These are phyloP conservation scores for Daubentonia madagascariensis DNA, from an alignment of 2,113 vertebrate genomes.

Conservation along the genomic window DNA sequence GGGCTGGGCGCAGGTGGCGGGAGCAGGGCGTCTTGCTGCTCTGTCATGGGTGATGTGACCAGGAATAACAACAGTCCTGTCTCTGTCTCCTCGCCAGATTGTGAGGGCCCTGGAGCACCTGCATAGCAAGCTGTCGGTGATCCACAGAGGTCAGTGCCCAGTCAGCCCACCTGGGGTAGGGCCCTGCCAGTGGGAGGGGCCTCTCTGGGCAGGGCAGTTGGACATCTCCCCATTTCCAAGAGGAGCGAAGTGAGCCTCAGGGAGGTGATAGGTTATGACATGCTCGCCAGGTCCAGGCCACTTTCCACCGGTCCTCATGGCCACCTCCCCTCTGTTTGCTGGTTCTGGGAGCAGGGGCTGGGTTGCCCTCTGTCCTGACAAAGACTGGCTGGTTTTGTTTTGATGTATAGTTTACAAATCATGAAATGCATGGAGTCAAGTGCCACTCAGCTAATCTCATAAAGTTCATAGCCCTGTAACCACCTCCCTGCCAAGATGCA, in stretches of 20 bases:
- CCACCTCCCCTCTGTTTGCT: not conserved
- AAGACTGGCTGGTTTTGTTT: not conserved
- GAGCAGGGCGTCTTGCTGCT: not conserved
- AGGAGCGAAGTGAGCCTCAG: not conserved
- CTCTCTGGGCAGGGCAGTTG: not conserved
- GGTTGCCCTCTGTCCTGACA: not conserved
- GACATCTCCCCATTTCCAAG: not conserved
- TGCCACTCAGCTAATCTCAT: not conserved
- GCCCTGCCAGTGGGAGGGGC: not conserved
- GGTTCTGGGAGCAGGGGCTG: not conserved
- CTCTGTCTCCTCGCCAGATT: conserved; percentile 72
- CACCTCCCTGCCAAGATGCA: not conserved
- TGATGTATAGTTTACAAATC: accelerated
- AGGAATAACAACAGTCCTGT: not conserved
- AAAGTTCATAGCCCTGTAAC: too few species aligned
- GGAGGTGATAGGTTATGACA: not conserved
- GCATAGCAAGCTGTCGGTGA: conserved; percentile 88
- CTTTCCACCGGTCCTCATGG: not conserved
- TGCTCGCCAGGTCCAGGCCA: not conserved
- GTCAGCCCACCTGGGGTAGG: accelerated
- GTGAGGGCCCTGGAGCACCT: conserved; percentile 88
- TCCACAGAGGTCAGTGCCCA: conserved; percentile 84
- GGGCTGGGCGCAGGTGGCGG: not conserved
- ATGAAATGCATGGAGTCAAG: not conserved
- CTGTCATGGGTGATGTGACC: not conserved